Evolutionary conservation across 2,113 vertebrate species (phyloP).

Genomic region (Lampris megalopsis): DNA sequence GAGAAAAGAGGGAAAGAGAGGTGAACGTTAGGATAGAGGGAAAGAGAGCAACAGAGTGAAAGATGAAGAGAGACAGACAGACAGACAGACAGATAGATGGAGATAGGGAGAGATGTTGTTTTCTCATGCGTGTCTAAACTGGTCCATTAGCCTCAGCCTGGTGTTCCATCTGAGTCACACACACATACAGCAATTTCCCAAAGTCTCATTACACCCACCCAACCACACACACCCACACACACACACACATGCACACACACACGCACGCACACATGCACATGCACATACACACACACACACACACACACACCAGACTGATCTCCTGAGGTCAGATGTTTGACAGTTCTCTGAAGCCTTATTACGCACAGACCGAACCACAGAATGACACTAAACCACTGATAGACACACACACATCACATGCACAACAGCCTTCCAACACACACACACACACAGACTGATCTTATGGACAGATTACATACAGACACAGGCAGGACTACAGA

Average conservation of each 20-base stretch:
- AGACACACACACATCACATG: not conserved
- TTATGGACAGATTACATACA: not conserved
- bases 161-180: slow-evolving; percentile 62
- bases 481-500: no score
- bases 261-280: slow-evolving; percentile 30
- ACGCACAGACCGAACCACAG: slow-evolving; percentile 41
- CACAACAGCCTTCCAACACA: not conserved
- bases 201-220: not conserved
- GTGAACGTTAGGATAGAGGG: no score
- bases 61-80: no score
- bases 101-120: slow-evolving; percentile 1
- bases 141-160: slow-evolving; percentile 49
- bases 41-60: no score
- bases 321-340: slow-evolving; percentile 46
- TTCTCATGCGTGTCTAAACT: slow-evolving; percentile 52
- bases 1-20: no score
- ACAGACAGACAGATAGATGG: not conserved
- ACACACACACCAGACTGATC: slow-evolving; percentile 15
- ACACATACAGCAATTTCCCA: slow-evolving; percentile 33
- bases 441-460: not conserved
- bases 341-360: slow-evolving; percentile 38
- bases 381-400: not conserved
- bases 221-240: slow-evolving; percentile 40
- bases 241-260: slow-evolving; percentile 46
- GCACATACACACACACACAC: slow-evolving; percentile 28